Evolutionary conservation across 2,888 invertebrate genomes (phyloP), one percentile per base, ranked within the genome.

Genomic region (Watsonalla cultraria): DNA sequence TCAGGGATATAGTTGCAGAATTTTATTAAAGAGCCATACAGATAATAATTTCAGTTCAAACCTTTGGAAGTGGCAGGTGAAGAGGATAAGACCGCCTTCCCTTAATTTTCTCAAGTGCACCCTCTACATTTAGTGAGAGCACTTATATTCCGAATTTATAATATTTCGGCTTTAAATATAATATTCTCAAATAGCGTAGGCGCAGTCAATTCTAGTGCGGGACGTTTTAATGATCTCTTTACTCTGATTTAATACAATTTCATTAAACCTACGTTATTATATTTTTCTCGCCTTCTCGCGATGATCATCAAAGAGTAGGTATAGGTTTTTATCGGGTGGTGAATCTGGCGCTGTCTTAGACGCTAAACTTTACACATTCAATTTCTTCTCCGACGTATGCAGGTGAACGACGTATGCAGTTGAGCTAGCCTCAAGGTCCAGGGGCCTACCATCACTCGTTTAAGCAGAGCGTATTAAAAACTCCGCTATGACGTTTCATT

Each of bases 61-160:
- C 80, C 82, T 82, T 82, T 80, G 81, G 74, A 72, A 85, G 80
- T 79, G 80, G 80, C 79, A 76, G 80, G 65, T 81, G 70, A 78
- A 88, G 87, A 70, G 86, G 86, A 78, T 78, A 77, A 80, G 83
- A 78, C 84, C 80, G 80, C 79, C 86, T 84, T 82, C 77, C 81
- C 80, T 82, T 87, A 87, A 90, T 89, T 86, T 88, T 86, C 83
- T 88, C 82, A 78, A 88, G 88, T 80, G 74, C 73, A 76, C 79
- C 72, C 87, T 85, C 74, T 72, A 77, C 80, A 83, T 82, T 79
- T 81, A 83, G 74, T 78, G 76, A 86, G 86, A 78, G 85, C 70
- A 78, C 89, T 90, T 83, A 83, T 84, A 82, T 82, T 83, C 77
- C 65, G 81, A 87, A 90, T 90, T 89, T 90, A 89, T 89, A 86